These are phyloP conservation scores for Struthidea cinerea DNA, from an alignment of 2,113 vertebrate genomes.

Conservation along the genomic window DNA sequence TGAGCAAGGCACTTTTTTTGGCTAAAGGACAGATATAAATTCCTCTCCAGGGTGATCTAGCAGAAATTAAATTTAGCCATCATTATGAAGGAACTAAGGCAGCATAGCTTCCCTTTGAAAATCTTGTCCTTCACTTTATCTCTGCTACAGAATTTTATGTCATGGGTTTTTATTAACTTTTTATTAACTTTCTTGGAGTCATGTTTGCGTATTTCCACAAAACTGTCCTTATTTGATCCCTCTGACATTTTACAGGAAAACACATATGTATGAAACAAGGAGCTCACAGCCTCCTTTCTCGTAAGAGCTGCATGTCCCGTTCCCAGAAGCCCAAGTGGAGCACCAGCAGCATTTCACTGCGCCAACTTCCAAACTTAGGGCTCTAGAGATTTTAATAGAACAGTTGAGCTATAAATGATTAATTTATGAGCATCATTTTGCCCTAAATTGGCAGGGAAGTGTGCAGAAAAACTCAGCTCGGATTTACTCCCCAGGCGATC, in stretches of 20 bases:
- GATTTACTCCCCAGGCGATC: neutral
- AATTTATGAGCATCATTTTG: neutral
- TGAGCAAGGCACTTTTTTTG: neutral
- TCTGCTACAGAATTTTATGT: neutral
- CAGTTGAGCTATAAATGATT: neutral
- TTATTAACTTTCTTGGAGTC: neutral
- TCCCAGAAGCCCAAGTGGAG: neutral
- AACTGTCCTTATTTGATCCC: neutral
- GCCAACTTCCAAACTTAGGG: neutral
- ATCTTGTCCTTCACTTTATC: neutral
- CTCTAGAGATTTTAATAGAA: neutral
- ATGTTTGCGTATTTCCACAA: neutral
- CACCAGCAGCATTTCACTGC: neutral
- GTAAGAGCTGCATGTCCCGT: accelerated
- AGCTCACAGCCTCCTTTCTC: neutral
- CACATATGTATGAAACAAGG: neutral
- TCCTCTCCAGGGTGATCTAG: neutral
- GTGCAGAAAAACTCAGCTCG: neutral
- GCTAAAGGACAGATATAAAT: neutral
- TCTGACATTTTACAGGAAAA: neutral
- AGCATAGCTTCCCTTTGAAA: neutral
- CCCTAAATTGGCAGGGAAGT: neutral
- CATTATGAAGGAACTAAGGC: neutral
- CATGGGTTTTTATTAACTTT: neutral
- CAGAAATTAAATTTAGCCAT: neutral